These are phyloP conservation scores for Celastrina argiolus DNA, from an alignment of 2,888 invertebrate species.

Conservation along the genomic window DNA sequence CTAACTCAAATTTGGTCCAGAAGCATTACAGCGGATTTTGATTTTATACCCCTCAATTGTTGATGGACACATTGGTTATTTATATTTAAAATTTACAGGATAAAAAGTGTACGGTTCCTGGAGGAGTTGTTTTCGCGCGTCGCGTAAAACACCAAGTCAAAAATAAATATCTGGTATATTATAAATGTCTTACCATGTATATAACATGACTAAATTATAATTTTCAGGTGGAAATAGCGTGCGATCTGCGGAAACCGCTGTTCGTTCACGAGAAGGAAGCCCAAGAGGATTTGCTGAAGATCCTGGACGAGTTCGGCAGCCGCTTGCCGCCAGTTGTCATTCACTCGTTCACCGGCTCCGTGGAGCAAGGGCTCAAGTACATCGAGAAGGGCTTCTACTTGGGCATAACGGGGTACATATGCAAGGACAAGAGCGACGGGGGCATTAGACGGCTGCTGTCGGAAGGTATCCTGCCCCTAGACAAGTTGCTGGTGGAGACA, in stretches of 20 bases:
- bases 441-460: slow-evolving; percentile 91
- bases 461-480: slow-evolving; percentile 88
- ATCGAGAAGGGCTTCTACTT: slow-evolving; percentile 91
- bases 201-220: background rate
- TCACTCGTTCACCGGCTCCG: slow-evolving; percentile 94
- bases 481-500: slow-evolving; percentile 91
- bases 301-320: slow-evolving; percentile 68
- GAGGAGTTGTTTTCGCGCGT: too few species aligned
- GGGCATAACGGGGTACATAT: slow-evolving; percentile 86
- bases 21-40: too few species aligned
- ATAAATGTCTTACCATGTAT: too few species aligned
- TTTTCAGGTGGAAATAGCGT: slow-evolving; percentile 88
- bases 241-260: slow-evolving; percentile 90
- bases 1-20: too few species aligned
- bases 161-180: too few species aligned
- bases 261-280: slow-evolving; percentile 96
- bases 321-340: slow-evolving; percentile 89
- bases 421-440: slow-evolving; percentile 95
- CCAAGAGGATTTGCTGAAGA: slow-evolving; percentile 88
- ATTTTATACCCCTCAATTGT: too few species aligned
- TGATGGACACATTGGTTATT: too few species aligned
- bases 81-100: too few species aligned
- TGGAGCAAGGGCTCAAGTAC: slow-evolving; percentile 87
- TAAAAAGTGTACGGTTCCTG: too few species aligned
- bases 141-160: too few species aligned